Conservation (phyloP, 2,888 invertebrate species). For the Philopedon plagiatum region DNA sequence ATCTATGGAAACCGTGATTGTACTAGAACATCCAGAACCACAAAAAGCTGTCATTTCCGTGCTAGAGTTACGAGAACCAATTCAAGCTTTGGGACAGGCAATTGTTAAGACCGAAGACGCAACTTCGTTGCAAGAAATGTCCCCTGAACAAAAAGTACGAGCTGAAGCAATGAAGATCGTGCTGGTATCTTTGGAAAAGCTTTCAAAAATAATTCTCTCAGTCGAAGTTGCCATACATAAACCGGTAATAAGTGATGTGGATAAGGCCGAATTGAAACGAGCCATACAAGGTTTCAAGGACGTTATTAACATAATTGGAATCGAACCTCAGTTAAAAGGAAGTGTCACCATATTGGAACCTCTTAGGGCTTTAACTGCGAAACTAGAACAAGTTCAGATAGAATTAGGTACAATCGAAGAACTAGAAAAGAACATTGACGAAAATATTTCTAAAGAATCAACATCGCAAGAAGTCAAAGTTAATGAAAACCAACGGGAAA, state of each 20-base stretch:
- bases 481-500: not conserved
- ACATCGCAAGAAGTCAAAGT: not conserved
- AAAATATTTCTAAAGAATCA: not conserved
- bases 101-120: constrained; percentile 20
- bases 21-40: constrained; percentile 51
- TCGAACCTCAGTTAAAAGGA: not conserved
- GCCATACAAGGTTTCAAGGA: constrained; percentile 49
- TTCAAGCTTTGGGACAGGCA: constrained; percentile 50
- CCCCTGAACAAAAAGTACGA: constrained; percentile 25
- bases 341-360: constrained; percentile 46
- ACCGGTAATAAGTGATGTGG: constrained; percentile 50
- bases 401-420: constrained; percentile 9
- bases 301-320: constrained; percentile 44
- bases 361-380: constrained; percentile 55
- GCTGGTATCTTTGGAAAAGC: constrained; percentile 50
- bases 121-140: constrained; percentile 4
- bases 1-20: constrained; percentile 48
- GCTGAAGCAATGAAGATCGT: constrained; percentile 37
- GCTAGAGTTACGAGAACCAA: constrained; percentile 53
- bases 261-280: constrained; percentile 49
- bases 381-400: constrained; percentile 52
- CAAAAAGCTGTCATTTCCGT: constrained; percentile 49
- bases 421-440: not conserved
- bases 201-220: constrained; percentile 47
- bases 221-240: constrained; percentile 52